Base-by-base conservation (phyloP, 2,888 invertebrate genomes). In the Cataglyphis cursor region DNA sequence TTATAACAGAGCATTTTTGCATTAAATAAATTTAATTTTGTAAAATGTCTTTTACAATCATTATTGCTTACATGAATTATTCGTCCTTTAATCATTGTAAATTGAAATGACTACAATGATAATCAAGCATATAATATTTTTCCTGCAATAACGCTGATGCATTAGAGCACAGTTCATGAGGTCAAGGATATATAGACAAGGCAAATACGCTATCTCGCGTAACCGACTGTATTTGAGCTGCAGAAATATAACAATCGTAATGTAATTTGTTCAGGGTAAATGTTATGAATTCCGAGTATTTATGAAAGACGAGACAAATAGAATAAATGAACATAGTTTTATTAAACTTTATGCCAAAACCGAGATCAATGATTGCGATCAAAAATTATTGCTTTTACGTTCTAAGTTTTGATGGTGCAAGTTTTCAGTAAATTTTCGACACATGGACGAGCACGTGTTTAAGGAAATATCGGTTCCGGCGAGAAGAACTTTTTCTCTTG, bases 401-500 rank as follows among this genome's bases (percentile, higher is more conserved):
- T 5, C 57, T 57, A 57, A 78, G 68, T 59, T 68, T 78, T 54
- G 44, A 44, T 59, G 59, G 9, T 9, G 54, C 18, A 18, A 61
- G 15, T 48, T 73, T 28, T 31, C 9, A 18, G 76, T 38, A 38
- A 76, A 38, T 35, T 61, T 62, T 41, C 65, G 24, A 21, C 35
- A 44, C 44, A 59, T 28, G 18, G 24, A 62, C 28, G 65, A 44
- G 51, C 21, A 44, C 51, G 21, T 41, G 35, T 74, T 75, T 74
- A 41, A 66, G 66, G 51, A 81, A 68, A 75, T 84, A 75, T 78
- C 35, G 78, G 61, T 66, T 15, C 78, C 51, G 64, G 59, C 31
- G 21, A 65, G 28, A 21, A 12, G 78, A 85, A 85, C 84, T 89
- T 86, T 85, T 89, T 82, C 76, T 21, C 8, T 15, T 41, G 9